Evolutionary conservation across 1,140 invertebrate genomes (phyloP), one percentile per base, ranked within the genome.

Genomic region (Calliopsis andreniformis): DNA sequence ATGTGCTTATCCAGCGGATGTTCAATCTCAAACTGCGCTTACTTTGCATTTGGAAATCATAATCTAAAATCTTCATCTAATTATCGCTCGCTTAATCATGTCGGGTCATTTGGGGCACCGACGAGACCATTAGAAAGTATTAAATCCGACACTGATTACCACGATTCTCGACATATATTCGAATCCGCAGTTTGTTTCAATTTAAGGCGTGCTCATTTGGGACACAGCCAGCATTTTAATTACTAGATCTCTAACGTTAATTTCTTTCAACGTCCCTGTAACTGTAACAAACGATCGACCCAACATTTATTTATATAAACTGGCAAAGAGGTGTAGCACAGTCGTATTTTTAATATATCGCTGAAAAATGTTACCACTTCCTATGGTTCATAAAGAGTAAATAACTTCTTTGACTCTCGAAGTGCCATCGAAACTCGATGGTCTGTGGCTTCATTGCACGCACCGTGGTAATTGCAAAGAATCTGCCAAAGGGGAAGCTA

Each of bases 131-230:
- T 70, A 59, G 20, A 70, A 59, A 59, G 14, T 59, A 70, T 59
- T 58, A 70, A 69, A 69, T 32, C 28, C 28, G 42, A 47, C 66
- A 2, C 2, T 43, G 45, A 16, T 47, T 18, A 59, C 55, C 47
- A 25, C 16, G 30, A 59, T 59, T 55, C 32, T 45, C 66, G 25
- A 56, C 35, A 35, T n/a, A 43, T 20, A 12, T 51, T 55, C 35
- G 49, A 53, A 32, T 1, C 42, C 12, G 25, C 16, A 30, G 67
- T 53, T 59, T 47, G 55, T 70, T 70, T 70, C 55, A 70, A 70
- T 70, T 70, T 59, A 18, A 45, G 14, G n/a, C 35, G 3, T 43
- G 28, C 55, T 70, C 55, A 59, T 70, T 70, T 70, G 67, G 67
- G 56, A 70, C 35, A 28, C 28, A 23, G 67, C 67, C 67, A 70